A percentile compares a stretch with the other conserved stretches of the same genome.
Evolutionary conservation across 2,888 invertebrate species (phyloP).

Genomic region (Orgyia antiqua): DNA sequence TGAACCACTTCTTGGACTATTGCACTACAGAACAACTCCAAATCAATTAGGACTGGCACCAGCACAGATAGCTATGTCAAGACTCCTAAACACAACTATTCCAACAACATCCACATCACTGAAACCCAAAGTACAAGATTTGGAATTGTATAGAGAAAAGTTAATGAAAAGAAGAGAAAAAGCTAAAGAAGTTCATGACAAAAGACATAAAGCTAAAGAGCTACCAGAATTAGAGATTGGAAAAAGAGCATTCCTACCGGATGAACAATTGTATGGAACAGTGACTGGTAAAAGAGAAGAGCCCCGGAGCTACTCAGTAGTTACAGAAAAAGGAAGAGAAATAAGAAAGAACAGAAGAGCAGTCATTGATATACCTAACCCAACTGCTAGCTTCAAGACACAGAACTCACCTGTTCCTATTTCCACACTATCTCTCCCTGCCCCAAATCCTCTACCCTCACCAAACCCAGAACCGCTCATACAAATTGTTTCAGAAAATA

Average conservation of each 20-base stretch:
- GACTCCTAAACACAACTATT: not conserved
- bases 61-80: slow-evolving; percentile 1
- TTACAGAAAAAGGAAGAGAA: not conserved
- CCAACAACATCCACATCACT: not conserved
- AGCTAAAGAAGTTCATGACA: not conserved
- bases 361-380: not conserved
- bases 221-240: not conserved
- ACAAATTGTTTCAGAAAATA: no score
- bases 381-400: no score
- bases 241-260: not conserved
- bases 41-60: not conserved
- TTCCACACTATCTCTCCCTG: no score
- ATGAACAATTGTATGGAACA: not conserved
- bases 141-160: not conserved
- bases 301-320: not conserved
- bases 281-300: not conserved
- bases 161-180: not conserved
- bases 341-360: not conserved
- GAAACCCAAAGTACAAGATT: not conserved
- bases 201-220: not conserved
- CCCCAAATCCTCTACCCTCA: no score
- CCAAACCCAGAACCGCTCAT: no score
- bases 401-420: no score
- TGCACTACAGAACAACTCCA: not conserved
- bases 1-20: not conserved